Evolutionary conservation across 2,113 vertebrate species (phyloP), one percentile per base, ranked within the genome.

Genomic region (Microcebus murinus): DNA sequence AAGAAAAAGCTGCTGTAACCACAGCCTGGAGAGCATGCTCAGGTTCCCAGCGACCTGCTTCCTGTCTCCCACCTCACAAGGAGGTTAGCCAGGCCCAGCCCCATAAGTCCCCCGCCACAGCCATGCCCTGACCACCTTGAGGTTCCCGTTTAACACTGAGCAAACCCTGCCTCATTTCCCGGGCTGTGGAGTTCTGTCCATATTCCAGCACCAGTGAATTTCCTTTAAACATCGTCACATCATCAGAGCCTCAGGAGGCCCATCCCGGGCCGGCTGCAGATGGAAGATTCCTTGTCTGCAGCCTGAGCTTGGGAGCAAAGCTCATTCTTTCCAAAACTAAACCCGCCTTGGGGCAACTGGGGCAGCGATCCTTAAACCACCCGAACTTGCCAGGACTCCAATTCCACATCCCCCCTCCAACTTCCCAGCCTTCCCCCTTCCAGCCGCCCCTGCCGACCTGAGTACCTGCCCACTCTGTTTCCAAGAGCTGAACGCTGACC

Each of bases 401-500:
- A 65, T 77, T 68, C 91, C 61, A 52, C 10, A 52, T 10, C 48
- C 20, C 52, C 4, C 6, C 73, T 83, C n/a, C 45, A 45, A 45
- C 0, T 27, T 61, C 59, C 10, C 4, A 27, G 0, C 79, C 45
- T 14, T 4, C 13, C 52, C 21, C 0, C 17, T 3, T 31, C 52
- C 6, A 6, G 67, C 84, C 15, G 70, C 50, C 55, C 70, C 36
- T 31, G 10, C 8, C 4, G 0, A 42, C 57, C 87, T 42, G 81
- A 12, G 45, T 21, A 34, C 59, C 80, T 93, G 76, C 50, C 70
- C 94, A 96, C 96, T 98, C 96, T 0, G 86, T 52, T 73, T 61
- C 63, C 70, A 42, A 84, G 89, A 97, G 90, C 83, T 98, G 98
- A 98, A 98, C 97, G 93, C 98, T 98, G 98, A 98, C 98, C 98